Conservation (phyloP, 2,113 vertebrate genomes). For the Scomber japonicus region DNA sequence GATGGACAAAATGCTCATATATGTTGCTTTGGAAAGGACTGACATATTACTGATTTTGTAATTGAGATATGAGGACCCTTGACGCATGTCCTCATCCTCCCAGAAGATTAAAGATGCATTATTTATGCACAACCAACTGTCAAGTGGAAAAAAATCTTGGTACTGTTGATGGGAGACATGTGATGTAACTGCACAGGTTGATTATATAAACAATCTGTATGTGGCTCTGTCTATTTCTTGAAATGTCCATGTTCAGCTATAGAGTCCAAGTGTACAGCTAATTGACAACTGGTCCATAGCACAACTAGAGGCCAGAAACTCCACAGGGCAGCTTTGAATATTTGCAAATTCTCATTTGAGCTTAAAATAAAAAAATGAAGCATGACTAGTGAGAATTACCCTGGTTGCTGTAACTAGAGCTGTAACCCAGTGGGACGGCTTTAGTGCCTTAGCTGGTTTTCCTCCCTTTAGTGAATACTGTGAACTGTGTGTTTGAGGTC, state of each 20-base stretch:
- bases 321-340: no score
- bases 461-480: background rate
- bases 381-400: no score
- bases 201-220: no score
- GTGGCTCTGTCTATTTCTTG: no score
- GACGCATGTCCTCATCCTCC: background rate
- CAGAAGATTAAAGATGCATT: slow-evolving; percentile 17
- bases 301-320: no score
- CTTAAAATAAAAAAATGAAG: no score
- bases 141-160: slow-evolving; percentile 1
- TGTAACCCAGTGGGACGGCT: no score
- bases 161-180: background rate
- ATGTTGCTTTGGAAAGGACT: background rate
- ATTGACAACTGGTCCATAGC: no score
- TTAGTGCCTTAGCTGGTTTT: background rate
- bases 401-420: no score
- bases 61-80: background rate
- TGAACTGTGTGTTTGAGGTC: background rate
- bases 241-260: no score
- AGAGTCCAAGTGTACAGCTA: no score
- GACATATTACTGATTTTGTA: slow-evolving; percentile 3
- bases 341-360: no score
- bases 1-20: background rate
- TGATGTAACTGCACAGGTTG: background rate
- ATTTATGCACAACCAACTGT: slow-evolving; percentile 17